Percentiles rank a stretch among this genome's conserved stretches.
Conservation (phyloP, 2,797 vertebrate genomes). For the Trematomus bernacchii region DNA sequence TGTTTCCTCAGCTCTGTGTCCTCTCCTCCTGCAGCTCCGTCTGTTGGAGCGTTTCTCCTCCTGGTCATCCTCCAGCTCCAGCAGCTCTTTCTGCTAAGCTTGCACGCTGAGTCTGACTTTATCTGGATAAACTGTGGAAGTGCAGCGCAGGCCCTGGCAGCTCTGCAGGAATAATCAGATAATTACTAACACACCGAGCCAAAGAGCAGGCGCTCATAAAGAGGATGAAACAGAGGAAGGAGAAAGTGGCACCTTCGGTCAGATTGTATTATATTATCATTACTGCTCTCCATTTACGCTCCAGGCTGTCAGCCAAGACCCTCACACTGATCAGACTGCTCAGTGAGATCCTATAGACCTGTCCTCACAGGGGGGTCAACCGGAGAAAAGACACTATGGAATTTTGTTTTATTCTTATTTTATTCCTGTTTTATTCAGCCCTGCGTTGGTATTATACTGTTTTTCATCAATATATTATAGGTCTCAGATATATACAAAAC, state of each 20-base stretch:
- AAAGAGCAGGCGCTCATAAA: constrained; percentile 31
- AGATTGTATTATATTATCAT: constrained; percentile 17
- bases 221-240: constrained; percentile 12
- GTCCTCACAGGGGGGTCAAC: background rate
- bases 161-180: constrained; percentile 66
- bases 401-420: too few relatives aligned
- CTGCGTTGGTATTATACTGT: too few relatives aligned
- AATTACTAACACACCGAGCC: constrained; percentile 64
- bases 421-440: too few relatives aligned
- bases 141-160: constrained; percentile 70
- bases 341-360: background rate
- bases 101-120: constrained; percentile 57
- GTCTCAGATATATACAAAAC: too few relatives aligned
- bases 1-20: background rate
- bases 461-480: too few relatives aligned
- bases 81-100: constrained; percentile 64
- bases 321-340: background rate
- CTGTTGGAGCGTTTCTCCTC: constrained; percentile 10
- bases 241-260: constrained; percentile 20
- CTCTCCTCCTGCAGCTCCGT: constrained; percentile 36
- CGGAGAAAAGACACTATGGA: too few relatives aligned
- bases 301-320: constrained; percentile 1
- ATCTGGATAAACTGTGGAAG: constrained; percentile 59
- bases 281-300: constrained; percentile 18
- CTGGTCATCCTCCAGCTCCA: constrained; percentile 54